Conservation (phyloP, 2,888 invertebrate species). For the Lasioglossum vierecki region DNA sequence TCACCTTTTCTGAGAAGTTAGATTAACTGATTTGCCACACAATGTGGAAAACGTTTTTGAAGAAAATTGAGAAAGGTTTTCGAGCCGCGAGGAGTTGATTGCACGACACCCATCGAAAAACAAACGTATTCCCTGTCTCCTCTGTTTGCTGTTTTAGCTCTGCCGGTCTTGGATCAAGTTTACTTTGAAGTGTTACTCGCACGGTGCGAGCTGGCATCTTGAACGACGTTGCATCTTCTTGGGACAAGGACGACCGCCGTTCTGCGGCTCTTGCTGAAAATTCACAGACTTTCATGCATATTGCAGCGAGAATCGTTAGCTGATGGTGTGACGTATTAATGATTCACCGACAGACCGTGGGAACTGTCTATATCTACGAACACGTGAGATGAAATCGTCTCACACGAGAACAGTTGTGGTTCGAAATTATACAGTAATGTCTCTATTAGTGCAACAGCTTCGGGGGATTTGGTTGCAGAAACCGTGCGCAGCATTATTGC, state of each 20-base stretch:
- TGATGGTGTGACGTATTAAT: neutral
- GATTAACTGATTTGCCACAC: no score
- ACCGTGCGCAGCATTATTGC: no score
- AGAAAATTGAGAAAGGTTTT: neutral
- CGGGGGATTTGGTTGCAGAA: no score
- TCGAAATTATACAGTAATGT: no score
- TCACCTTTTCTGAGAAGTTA: no score
- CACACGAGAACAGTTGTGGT: no score
- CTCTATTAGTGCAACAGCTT: no score
- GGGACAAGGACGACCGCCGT: constrained; percentile 89
- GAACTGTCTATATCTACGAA: no score
- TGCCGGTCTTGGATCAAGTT: neutral
- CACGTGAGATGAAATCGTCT: no score
- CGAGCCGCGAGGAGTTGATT: neutral
- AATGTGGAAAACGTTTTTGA: no score
- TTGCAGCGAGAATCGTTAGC: neutral
- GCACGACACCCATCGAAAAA: neutral
- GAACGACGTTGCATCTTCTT: constrained; percentile 86
- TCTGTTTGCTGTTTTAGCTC: neutral
- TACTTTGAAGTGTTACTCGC: constrained; percentile 66
- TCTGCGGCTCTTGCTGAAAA: constrained; percentile 85
- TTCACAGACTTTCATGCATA: neutral
- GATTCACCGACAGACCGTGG: no score
- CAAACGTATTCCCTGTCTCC: neutral
- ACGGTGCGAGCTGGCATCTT: constrained; percentile 85